Percentiles rank a stretch among this genome's conserved stretches.
Evolutionary conservation across 1,140 invertebrate species (phyloP).

Genomic region (Rhagoletis zephyria): DNA sequence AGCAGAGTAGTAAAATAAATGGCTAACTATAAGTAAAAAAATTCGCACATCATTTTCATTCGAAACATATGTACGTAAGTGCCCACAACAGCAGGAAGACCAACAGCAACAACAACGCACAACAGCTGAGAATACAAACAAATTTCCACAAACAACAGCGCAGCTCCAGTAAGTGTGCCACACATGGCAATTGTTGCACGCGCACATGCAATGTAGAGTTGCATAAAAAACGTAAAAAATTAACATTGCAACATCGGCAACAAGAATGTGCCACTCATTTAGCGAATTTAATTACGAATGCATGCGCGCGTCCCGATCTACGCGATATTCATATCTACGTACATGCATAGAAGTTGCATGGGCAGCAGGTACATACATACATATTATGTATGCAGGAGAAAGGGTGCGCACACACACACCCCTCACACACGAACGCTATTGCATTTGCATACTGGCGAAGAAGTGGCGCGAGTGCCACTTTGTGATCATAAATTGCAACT

Average conservation of each 20-base stretch:
- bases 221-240: background rate
- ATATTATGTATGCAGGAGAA: background rate
- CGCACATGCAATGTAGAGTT: background rate
- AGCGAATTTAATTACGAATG: slow-evolving; percentile 41
- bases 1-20: background rate
- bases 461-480: background rate
- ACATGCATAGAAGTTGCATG: slow-evolving; percentile 12
- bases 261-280: slow-evolving; percentile 32
- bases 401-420: background rate
- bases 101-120: background rate
- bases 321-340: background rate
- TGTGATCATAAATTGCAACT: slow-evolving; percentile 40
- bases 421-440: background rate
- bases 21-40: background rate
- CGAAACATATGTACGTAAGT: background rate
- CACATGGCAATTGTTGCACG: slow-evolving; percentile 13
- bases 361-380: background rate
- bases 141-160: background rate
- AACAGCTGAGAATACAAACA: background rate
- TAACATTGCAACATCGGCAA: background rate
- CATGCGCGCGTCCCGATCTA: slow-evolving; percentile 10
- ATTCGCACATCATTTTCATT: background rate
- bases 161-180: background rate
- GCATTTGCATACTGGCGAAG: background rate
- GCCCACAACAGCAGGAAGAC: background rate